A percentile compares a stretch with the other conserved stretches of the same genome.
These are phyloP conservation scores for Napeogenes sylphis DNA, from an alignment of 2,888 invertebrate genomes.

Conservation along the genomic window DNA sequence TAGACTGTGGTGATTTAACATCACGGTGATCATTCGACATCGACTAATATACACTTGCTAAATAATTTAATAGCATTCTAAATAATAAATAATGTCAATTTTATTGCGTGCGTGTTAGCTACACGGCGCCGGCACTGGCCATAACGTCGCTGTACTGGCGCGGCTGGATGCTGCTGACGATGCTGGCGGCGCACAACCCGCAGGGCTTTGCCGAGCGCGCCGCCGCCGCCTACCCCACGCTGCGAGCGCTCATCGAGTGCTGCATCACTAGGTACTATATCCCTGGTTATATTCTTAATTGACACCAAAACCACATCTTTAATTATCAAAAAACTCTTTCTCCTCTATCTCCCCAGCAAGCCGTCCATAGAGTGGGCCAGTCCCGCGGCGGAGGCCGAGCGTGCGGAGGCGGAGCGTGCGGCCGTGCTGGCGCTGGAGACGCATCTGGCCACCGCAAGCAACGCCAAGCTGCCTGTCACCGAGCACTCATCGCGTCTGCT, in stretches of 20 bases:
- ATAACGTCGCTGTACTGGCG: conserved; percentile 97
- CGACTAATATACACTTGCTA: no score
- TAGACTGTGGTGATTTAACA: no score
- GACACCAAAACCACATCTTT: no score
- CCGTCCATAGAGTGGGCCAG: conserved; percentile 65
- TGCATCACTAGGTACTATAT: conserved; percentile 89
- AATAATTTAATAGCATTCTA: no score
- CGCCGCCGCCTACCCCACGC: conserved; percentile 93
- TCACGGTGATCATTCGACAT: no score
- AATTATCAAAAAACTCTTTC: conserved; percentile 39
- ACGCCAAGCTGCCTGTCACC: conserved; percentile 91
- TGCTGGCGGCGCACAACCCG: conserved; percentile 96
- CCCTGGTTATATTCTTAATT: no score
- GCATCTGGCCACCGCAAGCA: conserved; percentile 92
- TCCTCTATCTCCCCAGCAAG: conserved; percentile 43
- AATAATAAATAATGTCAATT: not conserved
- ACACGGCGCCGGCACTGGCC: conserved; percentile 91
- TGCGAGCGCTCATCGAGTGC: conserved; percentile 95
- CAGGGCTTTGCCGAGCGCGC: conserved; percentile 89
- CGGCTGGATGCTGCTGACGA: conserved; percentile 87
- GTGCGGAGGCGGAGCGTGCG: conserved; percentile 60
- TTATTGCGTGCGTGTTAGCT: conserved; percentile 54
- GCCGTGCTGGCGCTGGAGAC: conserved; percentile 86
- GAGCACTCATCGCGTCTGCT: conserved; percentile 92
- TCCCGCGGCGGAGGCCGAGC: conserved; percentile 43